phyloP scores from a whole-genome alignment of 2,888 invertebrate species.

The Aporophyla nigra region DNA sequence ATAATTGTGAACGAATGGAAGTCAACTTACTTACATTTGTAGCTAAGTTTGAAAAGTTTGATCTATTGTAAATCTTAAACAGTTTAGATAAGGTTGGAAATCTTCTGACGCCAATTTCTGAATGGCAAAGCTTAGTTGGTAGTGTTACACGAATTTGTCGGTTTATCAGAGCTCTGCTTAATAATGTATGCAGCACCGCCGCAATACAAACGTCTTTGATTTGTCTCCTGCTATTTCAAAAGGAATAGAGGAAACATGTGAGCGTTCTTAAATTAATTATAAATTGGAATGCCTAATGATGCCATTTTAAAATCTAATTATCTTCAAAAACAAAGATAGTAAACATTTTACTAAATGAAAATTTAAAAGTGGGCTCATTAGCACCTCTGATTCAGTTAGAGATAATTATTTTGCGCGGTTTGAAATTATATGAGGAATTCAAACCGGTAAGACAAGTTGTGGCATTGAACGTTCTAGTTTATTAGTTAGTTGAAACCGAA shows the following conservation, averaged over 20 bases:
- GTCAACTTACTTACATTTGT: slow-evolving; percentile 48
- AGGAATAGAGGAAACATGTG: slow-evolving; percentile 57
- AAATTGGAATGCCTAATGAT: not conserved
- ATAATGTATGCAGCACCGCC: too few relatives aligned
- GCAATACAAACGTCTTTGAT: too few relatives aligned
- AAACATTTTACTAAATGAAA: not conserved
- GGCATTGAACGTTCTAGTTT: not conserved
- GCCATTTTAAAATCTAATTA: slow-evolving; percentile 1
- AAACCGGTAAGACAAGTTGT: not conserved
- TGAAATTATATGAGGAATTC: slow-evolving; percentile 16
- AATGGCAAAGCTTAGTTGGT: slow-evolving; percentile 36
- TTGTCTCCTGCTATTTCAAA: too few relatives aligned
- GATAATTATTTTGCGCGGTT: slow-evolving; percentile 32
- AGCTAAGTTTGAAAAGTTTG: not conserved
- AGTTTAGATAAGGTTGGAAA: slow-evolving; percentile 23
- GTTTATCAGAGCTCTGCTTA: too few relatives aligned
- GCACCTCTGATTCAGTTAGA: not conserved
- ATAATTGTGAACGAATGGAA: slow-evolving; percentile 55
- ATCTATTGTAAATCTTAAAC: slow-evolving; percentile 32
- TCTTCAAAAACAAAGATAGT: not conserved
- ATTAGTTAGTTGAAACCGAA: not conserved
- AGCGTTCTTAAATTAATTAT: slow-evolving; percentile 19
- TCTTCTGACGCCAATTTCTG: not conserved
- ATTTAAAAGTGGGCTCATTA: slow-evolving; percentile 25
- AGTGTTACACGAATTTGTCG: slow-evolving; percentile 69